phyloP scores from a whole-genome alignment of 2,113 vertebrate genomes.

The Bombycilla garrulus region DNA sequence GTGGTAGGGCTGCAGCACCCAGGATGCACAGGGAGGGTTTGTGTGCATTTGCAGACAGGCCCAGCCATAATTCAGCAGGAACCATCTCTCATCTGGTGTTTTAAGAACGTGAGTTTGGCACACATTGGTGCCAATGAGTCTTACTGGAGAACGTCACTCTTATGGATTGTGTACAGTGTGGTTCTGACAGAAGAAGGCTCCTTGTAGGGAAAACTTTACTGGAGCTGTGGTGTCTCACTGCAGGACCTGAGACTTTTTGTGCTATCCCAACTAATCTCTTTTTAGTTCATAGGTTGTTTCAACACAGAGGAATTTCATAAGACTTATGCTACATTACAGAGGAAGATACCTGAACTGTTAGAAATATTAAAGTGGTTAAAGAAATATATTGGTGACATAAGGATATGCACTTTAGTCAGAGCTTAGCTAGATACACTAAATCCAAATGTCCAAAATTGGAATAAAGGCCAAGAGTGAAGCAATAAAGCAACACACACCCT shows the following conservation, averaged over 20 bases:
- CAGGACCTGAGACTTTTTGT: not conserved
- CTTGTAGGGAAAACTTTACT: not conserved
- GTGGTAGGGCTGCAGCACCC: not conserved
- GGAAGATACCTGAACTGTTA: not conserved
- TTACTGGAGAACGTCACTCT: fast-evolving
- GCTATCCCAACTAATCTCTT: not conserved
- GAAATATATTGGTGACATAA: not conserved
- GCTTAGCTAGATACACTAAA: not conserved
- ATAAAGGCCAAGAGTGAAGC: not conserved
- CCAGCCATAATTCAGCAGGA: not conserved
- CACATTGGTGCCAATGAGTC: not conserved
- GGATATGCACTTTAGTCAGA: not conserved
- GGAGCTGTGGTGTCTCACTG: not conserved
- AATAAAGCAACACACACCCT: fast-evolving
- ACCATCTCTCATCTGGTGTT: not conserved
- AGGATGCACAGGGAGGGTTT: not conserved
- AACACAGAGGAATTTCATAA: not conserved
- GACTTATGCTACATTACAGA: not conserved
- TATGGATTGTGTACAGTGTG: not conserved
- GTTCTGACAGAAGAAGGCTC: not conserved
- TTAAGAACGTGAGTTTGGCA: not conserved
- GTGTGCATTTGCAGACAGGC: not conserved
- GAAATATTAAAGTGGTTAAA: not conserved
- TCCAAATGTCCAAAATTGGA: not conserved
- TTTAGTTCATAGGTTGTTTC: not conserved